Evolutionary conservation across 2,888 invertebrate genomes (phyloP).

Genomic region (Harpagoxenus sublaevis): DNA sequence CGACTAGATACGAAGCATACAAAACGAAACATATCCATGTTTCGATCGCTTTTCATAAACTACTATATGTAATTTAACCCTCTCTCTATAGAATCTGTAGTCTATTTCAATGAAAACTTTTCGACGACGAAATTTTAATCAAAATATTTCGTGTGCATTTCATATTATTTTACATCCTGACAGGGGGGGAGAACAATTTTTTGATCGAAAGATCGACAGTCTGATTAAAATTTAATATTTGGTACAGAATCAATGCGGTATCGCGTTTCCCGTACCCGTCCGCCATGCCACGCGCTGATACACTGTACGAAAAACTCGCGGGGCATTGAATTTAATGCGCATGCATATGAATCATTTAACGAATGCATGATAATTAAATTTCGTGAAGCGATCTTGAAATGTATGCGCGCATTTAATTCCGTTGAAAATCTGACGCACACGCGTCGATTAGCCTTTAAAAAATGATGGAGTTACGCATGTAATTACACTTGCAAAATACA

Average conservation of each 20-base stretch:
- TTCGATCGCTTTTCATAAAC: slow-evolving; percentile 34
- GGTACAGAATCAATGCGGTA: slow-evolving; percentile 47
- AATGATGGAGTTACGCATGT: slow-evolving; percentile 57
- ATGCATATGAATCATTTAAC: slow-evolving; percentile 56
- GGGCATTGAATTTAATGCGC: slow-evolving; percentile 51
- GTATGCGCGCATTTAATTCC: slow-evolving; percentile 61
- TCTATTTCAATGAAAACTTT: slow-evolving; percentile 42
- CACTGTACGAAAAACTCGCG: slow-evolving; percentile 31
- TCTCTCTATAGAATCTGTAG: slow-evolving; percentile 16
- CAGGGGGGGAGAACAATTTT: slow-evolving; percentile 48
- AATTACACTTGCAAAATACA: slow-evolving; percentile 65
- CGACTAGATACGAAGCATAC: slow-evolving; percentile 1
- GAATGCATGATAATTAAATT: slow-evolving; percentile 56
- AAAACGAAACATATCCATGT: not conserved
- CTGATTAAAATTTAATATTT: slow-evolving; percentile 56
- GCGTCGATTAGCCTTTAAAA: slow-evolving; percentile 43
- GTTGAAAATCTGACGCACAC: slow-evolving; percentile 56
- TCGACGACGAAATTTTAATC: slow-evolving; percentile 52
- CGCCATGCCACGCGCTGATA: slow-evolving; percentile 6
- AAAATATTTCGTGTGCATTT: slow-evolving; percentile 46
- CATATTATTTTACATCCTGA: slow-evolving; percentile 53
- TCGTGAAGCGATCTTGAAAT: slow-evolving; percentile 57
- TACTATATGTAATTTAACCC: slow-evolving; percentile 35
- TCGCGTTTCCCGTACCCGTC: slow-evolving; percentile 34
- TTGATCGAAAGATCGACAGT: slow-evolving; percentile 51